A percentile compares a stretch with the other conserved stretches of the same genome.
These are phyloP conservation scores for Meiosimyza decipiens DNA, from an alignment of 2,888 invertebrate species.

Conservation along the genomic window DNA sequence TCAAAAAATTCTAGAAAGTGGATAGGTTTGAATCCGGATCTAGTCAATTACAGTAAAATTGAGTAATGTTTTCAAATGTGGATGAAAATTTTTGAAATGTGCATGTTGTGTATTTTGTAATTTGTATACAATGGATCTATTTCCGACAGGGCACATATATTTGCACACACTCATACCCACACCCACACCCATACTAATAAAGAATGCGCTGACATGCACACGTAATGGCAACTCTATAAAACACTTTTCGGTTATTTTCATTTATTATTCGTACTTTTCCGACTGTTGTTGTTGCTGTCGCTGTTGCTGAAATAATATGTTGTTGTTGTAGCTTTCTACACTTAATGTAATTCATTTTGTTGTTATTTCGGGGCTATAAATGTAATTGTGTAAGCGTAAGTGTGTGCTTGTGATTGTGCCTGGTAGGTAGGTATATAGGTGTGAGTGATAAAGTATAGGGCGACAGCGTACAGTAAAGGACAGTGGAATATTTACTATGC, in stretches of 20 bases:
- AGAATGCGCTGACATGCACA: conserved; percentile 4
- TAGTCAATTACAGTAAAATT: too few species aligned
- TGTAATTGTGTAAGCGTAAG: conserved; percentile 11
- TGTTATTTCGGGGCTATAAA: conserved; percentile 7
- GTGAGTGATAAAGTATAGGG: too few species aligned
- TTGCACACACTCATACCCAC: neutral
- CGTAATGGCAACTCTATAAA: conserved; percentile 28
- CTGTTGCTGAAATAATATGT: neutral
- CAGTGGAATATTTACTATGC: too few species aligned
- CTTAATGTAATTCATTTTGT: conserved; percentile 21
- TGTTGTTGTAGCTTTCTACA: conserved; percentile 19
- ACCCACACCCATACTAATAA: neutral
- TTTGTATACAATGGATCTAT: too few species aligned
- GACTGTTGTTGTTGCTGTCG: conserved; percentile 7
- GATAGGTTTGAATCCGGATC: too few species aligned
- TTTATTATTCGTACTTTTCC: conserved; percentile 15
- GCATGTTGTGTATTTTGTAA: too few species aligned
- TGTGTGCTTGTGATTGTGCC: neutral
- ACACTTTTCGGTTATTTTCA: conserved; percentile 22
- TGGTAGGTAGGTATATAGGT: too few species aligned
- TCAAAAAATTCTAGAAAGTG: too few species aligned
- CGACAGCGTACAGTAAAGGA: too few species aligned
- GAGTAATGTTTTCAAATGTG: too few species aligned
- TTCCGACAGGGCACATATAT: neutral
- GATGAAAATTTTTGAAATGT: too few species aligned